Conservation (phyloP, 2,113 vertebrate species). For the Piprites chloris region DNA sequence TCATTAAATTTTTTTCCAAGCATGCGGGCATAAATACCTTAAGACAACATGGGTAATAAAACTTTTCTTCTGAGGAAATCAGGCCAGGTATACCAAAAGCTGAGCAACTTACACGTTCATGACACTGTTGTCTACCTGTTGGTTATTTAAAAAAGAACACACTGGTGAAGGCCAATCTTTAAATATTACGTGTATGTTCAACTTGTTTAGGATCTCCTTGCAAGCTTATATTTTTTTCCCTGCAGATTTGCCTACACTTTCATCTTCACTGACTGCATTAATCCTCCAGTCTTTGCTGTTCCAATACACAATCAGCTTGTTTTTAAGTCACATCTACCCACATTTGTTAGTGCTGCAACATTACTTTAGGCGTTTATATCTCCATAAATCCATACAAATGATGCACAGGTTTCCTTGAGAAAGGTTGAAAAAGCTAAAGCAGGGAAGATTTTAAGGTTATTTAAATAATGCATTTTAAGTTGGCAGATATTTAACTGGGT, state of each 20-base stretch:
- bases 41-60: background rate
- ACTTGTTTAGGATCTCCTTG: constrained; percentile 58
- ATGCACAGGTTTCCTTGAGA: constrained; percentile 25
- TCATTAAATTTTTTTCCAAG: constrained; percentile 50
- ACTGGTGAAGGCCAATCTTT: background rate
- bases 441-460: constrained; percentile 48
- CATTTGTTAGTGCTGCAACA: constrained; percentile 70
- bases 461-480: constrained; percentile 64
- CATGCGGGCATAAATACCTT: background rate
- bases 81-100: background rate
- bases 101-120: rapidly evolving
- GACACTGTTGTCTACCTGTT: background rate
- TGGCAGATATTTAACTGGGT: constrained; percentile 47
- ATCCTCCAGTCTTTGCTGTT: constrained; percentile 71
- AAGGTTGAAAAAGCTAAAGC: constrained; percentile 39
- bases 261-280: constrained; percentile 70
- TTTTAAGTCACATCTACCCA: constrained; percentile 66
- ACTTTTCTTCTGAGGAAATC: background rate
- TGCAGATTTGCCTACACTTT: constrained; percentile 66
- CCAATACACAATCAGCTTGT: constrained; percentile 66
- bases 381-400: constrained; percentile 70
- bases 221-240: constrained; percentile 21
- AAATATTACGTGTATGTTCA: constrained; percentile 55
- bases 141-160: background rate
- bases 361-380: constrained; percentile 61